These are phyloP conservation scores for Bursaphelenchus okinawaensis DNA, from an alignment of 2,888 invertebrate genomes.

Conservation along the genomic window DNA sequence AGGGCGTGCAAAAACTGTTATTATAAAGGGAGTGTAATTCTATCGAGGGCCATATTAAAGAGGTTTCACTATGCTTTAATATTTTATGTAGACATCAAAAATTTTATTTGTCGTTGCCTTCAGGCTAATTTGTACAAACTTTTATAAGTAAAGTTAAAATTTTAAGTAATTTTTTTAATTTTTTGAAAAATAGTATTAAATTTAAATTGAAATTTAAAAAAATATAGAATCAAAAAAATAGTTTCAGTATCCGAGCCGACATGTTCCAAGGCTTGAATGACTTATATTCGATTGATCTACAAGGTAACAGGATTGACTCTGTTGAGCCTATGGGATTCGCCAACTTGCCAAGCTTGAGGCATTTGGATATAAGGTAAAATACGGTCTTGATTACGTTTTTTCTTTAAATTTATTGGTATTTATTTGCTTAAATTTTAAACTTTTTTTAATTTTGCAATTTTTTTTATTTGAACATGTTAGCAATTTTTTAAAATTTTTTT, in stretches of 20 bases:
- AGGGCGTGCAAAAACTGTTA: too few relatives aligned
- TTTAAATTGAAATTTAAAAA: too few relatives aligned
- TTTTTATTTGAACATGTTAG: too few relatives aligned
- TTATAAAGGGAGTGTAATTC: too few relatives aligned
- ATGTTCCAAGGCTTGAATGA: constrained; percentile 55
- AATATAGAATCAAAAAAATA: not conserved
- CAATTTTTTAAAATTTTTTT: too few relatives aligned
- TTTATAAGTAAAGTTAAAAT: not conserved
- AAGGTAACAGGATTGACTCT: constrained; percentile 51
- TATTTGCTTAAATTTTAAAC: too few relatives aligned
- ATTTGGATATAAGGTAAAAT: constrained; percentile 56
- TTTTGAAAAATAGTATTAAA: constrained; percentile 3
- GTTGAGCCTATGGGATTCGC: constrained; percentile 56
- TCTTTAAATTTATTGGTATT: not conserved
- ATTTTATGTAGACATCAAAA: too few relatives aligned
- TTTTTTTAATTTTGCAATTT: not conserved
- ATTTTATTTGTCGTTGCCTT: too few relatives aligned
- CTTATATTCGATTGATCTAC: constrained; percentile 56
- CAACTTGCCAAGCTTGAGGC: constrained; percentile 51
- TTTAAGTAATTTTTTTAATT: constrained; percentile 12
- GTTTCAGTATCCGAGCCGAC: constrained; percentile 51
- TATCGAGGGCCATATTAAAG: too few relatives aligned
- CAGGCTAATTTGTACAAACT: not conserved
- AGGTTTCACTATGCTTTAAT: too few relatives aligned
- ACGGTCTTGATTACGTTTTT: too few relatives aligned